Base-by-base conservation (phyloP, 1,140 invertebrate species). In the Drosophila kanapiae region DNA sequence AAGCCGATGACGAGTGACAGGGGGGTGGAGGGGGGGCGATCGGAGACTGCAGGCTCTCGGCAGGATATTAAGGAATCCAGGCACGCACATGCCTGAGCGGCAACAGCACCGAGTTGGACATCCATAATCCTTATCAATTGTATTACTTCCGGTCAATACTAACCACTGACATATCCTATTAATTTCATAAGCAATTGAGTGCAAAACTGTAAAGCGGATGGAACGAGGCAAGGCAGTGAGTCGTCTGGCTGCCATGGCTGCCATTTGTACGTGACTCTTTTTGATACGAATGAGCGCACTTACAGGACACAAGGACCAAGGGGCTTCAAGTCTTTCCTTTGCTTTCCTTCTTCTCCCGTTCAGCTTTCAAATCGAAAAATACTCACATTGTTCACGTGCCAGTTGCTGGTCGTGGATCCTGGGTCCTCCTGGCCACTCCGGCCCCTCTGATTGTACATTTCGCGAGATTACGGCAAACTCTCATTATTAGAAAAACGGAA, bases 61-160 rank as follows among this genome's bases (percentile, higher is more conserved):
- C 54, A 51, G 67, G 63, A 70, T 72, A 74, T 74, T 72, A 72
- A 49, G 70, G 45, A 74, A 51, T 51, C 68, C 14, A 54, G 42
- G 59, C 62, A 62, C 47, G 60, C 56, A 51, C 56, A 69, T 51
- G 53, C 53, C 70, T 29, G 37, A 53, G 37, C 47, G 64, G 61
- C 47, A 70, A 33, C 67, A 43, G 49, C 67, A 68, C 57, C 62
- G 58, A 75, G 53, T 47, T 59, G 78, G 78, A 84, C 68, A 82
- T 85, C 82, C 72, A 84, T 84, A 91, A 91, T 91, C 84, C 90
- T 91, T 91, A 91, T 91, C 88, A 88, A 91, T 88, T 91, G 82
- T 90, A 91, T 91, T 91, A 90, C 82, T 91, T 91, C 90, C 90
- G 90, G 85, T 91, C 90, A 86, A 91, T 91, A 91, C 85, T 86